phyloP scores from a whole-genome alignment of 1,140 invertebrate genomes.

The Drosophila sp. region DNA sequence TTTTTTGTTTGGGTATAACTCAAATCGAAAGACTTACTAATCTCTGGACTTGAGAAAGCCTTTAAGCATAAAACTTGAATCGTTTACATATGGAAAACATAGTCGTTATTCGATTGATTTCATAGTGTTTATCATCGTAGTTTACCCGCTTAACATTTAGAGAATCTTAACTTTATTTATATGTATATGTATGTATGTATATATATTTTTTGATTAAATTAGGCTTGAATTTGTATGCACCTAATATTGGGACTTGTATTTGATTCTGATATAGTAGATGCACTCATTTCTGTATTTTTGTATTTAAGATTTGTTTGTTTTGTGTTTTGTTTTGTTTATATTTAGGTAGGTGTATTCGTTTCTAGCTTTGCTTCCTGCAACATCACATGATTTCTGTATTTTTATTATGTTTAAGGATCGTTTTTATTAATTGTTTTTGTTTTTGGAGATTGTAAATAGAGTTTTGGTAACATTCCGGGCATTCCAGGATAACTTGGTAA shows the following conservation, averaged over 20 bases:
- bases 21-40: constrained; percentile 35
- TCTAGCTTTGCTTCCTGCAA: constrained; percentile 82
- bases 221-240: constrained; percentile 36
- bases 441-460: constrained; percentile 44
- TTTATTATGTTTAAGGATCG: constrained; percentile 15
- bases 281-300: constrained; percentile 18
- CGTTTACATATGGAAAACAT: constrained; percentile 37
- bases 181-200: constrained; percentile 15
- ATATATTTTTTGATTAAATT: constrained; percentile 35
- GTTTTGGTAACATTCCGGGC: constrained; percentile 41
- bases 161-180: constrained; percentile 30
- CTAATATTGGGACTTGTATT: constrained; percentile 31
- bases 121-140: constrained; percentile 5
- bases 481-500: constrained; percentile 17
- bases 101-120: no score
- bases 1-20: constrained; percentile 22
- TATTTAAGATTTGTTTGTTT: constrained; percentile 42
- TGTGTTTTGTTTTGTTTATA: constrained; percentile 33
- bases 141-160: constrained; percentile 33
- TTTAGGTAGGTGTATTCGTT: constrained; percentile 80
- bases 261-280: constrained; percentile 36
- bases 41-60: constrained; percentile 20
- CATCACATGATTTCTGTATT: constrained; percentile 73
- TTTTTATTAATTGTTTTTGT: no score
- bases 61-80: constrained; percentile 30